Base-by-base conservation (phyloP, 1,140 invertebrate species). In the Lerema accius region DNA sequence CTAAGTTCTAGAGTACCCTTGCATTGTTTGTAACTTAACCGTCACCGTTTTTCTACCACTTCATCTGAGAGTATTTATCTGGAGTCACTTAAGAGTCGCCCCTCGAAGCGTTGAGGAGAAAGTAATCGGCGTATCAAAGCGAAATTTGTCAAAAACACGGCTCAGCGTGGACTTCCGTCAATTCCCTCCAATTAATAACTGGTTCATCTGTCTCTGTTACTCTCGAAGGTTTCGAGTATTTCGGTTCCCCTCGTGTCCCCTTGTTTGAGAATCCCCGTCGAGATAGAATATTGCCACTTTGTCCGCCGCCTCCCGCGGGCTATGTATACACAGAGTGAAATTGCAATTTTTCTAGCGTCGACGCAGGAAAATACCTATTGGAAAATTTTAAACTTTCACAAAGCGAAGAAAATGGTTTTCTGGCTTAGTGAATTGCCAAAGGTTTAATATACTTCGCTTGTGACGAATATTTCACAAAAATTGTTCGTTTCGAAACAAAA, bases 141-240 rank as follows among this genome's bases (percentile, higher is more conserved):
- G 82, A 83, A 90, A 90, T 89, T 90, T 90, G 87, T 90, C 87
- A 89, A 90, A 90, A 90, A 90, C 87, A 90, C 78, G 77, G 76
- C 82, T 82, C 78, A 64, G 71, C 71, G 72, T 84, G 82, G 82
- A 86, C 80, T 86, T 83, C 83, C 85, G 84, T 89, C 87, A 90
- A 90, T 90, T 90, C 84, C 73, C 71, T 86, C 82, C 86, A 90
- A 90, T 90, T 90, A 90, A 90, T 90, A 90, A 89, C 80, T 80
- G 73, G 50, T 43, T 28, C 3, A 1, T 42, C 65, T 56, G 16
- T 79, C 83, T 59, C 76, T 78, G 59, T 84, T 63, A 3, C 48
- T 56, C 80, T 37, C 43, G 7, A 17, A 3, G 14, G 17, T 32
- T 37, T 53, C 61, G 46, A 49, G 68, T 85, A 73, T 63, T 17